Evolutionary conservation across 2,888 invertebrate genomes (phyloP).

Genomic region (Phania funesta): DNA sequence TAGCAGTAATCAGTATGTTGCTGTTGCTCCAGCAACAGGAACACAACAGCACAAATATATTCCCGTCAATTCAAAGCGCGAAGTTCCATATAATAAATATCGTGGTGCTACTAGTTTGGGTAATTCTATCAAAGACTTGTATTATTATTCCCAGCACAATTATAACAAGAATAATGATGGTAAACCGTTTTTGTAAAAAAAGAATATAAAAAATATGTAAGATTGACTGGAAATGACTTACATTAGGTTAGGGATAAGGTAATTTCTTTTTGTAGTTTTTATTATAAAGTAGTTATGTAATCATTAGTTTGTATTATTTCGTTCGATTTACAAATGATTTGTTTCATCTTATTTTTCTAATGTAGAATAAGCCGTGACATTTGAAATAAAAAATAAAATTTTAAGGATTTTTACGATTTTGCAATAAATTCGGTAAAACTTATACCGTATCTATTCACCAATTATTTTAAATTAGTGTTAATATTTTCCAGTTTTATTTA

Average conservation of each 20-base stretch:
- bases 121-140: conserved; percentile 48
- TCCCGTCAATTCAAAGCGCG: conserved; percentile 42
- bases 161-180: conserved; percentile 66
- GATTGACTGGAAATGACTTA: neutral
- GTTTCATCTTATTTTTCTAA: no score
- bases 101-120: neutral
- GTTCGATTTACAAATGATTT: neutral
- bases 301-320: neutral
- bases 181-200: conserved; percentile 73
- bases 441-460: no score
- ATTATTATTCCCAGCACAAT: conserved; percentile 65
- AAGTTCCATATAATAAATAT: conserved; percentile 20
- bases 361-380: no score
- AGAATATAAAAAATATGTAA: neutral
- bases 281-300: neutral
- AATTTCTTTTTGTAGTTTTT: neutral
- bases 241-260: neutral
- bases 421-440: no score
- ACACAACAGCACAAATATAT: conserved; percentile 47
- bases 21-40: neutral
- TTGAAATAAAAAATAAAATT: no score
- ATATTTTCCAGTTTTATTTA: no score
- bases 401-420: no score
- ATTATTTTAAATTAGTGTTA: no score
- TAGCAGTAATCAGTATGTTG: conserved; percentile 44